Evolutionary conservation across 1,140 invertebrate genomes (phyloP), one percentile per base, ranked within the genome.

Genomic region (Micrasema longulum): DNA sequence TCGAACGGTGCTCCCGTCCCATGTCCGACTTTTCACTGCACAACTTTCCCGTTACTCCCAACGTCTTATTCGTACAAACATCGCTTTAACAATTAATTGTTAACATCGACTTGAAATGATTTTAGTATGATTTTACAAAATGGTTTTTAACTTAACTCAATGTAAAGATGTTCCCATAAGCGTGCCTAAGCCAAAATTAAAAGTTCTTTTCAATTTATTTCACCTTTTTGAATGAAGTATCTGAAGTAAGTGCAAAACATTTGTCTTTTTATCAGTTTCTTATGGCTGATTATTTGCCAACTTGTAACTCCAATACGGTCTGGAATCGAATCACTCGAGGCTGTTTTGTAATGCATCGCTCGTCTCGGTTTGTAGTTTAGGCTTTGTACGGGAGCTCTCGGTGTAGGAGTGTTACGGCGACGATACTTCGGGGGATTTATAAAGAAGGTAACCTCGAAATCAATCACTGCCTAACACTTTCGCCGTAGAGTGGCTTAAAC

Each of bases 391-490:
- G 55, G 38, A 60, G 55, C 55, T 22, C 41, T 5, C 6, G 36
- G 12, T 35, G 20, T 38, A 38, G 55, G 55, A 41, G 55, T 38
- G 55, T 38, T 26, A 36, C 31, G 18, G 6, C 16, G 35, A n/a
- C 16, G 55, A 22, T 38, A 38, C 55, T 60, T 41, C 18, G 55
- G 22, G 35, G 41, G 55, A 18, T 38, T 20, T 11, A 60, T 60
- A 60, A 60, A 60, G 55, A 18, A 22, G 55, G 55, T 12, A 60
- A 60, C 55, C 55, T 60, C 55, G 55, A 60, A 60, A 60, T 60
- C 55, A 60, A 60, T 60, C 55, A 60, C 36, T 60, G 55, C 55
- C 55, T 11, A 60, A 60, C 55, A 60, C 55, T 60, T 60, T 60
- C 55, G 55, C 55, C 22, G 35, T 38, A 60, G 18, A 38, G 11